These are phyloP conservation scores for Mesocentrotus franciscanus DNA, from an alignment of 53 echinoderm and acorn worm species.

Conservation along the genomic window DNA sequence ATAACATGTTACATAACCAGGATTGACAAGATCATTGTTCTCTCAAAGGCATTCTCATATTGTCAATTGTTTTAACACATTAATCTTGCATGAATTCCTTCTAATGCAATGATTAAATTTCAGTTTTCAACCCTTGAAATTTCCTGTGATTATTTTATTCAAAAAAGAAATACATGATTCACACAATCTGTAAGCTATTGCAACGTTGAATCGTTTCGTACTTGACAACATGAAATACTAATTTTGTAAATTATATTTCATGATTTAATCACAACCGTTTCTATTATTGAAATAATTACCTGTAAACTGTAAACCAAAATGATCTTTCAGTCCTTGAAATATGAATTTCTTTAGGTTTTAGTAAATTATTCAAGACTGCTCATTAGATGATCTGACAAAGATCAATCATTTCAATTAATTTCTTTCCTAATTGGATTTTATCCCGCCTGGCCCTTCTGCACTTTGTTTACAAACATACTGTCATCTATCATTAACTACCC, in stretches of 20 bases:
- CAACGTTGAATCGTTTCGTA: neutral
- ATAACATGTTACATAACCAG: constrained; percentile 19
- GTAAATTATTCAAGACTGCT: no score
- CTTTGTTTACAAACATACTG: neutral
- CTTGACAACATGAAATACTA: neutral
- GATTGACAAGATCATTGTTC: constrained; percentile 17
- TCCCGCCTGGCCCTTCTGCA: neutral
- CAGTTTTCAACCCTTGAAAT: neutral
- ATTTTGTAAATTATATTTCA: neutral
- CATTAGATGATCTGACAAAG: neutral
- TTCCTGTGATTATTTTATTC: neutral
- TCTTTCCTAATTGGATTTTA: neutral
- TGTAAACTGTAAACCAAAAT: neutral
- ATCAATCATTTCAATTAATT: neutral
- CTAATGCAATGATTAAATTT: neutral
- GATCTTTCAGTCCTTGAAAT: neutral
- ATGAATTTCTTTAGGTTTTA: neutral
- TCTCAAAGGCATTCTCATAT: neutral
- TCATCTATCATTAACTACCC: constrained; percentile 22
- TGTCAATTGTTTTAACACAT: constrained; percentile 29
- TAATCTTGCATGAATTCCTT: constrained; percentile 4
- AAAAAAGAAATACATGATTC: neutral
- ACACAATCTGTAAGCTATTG: neutral
- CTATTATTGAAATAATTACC: neutral
- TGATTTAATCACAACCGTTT: neutral